Percentiles rank a stretch among this genome's conserved stretches.
phyloP scores from a whole-genome alignment of 2,888 invertebrate species.

The Tenthredo distinguenda region DNA sequence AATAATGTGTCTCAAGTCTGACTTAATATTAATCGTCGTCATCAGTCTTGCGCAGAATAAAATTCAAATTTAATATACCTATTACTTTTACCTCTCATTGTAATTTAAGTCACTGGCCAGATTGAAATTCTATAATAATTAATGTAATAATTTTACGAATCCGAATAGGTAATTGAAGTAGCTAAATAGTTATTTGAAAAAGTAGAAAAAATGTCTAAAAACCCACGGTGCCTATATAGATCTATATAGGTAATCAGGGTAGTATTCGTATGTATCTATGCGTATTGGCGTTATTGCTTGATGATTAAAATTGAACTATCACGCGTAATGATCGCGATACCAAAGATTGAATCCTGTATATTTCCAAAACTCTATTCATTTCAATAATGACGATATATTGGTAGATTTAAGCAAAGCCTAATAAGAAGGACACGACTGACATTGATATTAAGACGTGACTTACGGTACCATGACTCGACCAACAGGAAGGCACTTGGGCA shows the following conservation, averaged over 20 bases:
- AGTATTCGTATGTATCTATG: background rate
- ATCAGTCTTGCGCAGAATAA: slow-evolving; percentile 76
- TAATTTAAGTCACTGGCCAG: slow-evolving; percentile 8
- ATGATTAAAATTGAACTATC: background rate
- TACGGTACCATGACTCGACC: slow-evolving; percentile 73
- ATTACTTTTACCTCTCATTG: background rate
- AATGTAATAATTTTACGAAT: background rate
- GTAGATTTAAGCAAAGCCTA: background rate
- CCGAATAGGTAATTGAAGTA: background rate
- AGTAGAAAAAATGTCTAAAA: slow-evolving; percentile 11
- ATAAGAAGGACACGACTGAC: slow-evolving; percentile 30
- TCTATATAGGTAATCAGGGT: background rate
- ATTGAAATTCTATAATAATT: slow-evolving; percentile 5
- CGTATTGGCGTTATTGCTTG: slow-evolving; percentile 11
- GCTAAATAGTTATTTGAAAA: slow-evolving; percentile 1
- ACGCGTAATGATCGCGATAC: background rate
- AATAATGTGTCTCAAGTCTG: slow-evolving; percentile 65
- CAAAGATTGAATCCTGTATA: slow-evolving; percentile 11
- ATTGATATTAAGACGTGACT: slow-evolving; percentile 66
- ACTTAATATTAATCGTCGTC: slow-evolving; percentile 78
- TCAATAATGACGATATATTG: background rate
- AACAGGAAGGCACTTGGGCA: slow-evolving; percentile 77
- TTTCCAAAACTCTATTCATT: background rate
- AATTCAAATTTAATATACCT: slow-evolving; percentile 70
- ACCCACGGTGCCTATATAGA: background rate